Percentiles rank a stretch among this genome's conserved stretches.
phyloP scores from a whole-genome alignment of 2,113 vertebrate species.

The Haplotaxodon microlepis region DNA sequence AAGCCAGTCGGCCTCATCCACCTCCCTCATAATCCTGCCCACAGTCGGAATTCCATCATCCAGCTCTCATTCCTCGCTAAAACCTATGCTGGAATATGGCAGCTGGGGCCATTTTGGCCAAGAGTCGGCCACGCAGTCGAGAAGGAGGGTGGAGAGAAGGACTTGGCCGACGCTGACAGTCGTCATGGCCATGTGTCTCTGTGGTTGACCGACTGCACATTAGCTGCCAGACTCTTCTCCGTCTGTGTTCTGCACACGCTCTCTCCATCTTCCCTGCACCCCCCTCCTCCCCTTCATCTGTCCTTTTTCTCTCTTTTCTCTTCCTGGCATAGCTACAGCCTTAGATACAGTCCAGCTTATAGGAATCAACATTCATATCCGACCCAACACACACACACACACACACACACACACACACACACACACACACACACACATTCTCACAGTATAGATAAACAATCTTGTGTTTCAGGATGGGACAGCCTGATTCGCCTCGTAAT shows the following conservation, averaged over 20 bases:
- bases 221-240: slow-evolving; percentile 41
- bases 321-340: slow-evolving; percentile 34
- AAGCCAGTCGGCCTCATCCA: slow-evolving; percentile 41
- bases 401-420: neutral
- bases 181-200: slow-evolving; percentile 42
- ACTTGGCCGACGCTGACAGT: slow-evolving; percentile 44
- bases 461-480: slow-evolving; percentile 5
- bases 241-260: neutral
- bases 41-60: slow-evolving; percentile 59
- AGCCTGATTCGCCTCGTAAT: slow-evolving; percentile 26
- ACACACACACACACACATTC: neutral
- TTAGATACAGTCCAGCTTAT: slow-evolving; percentile 42
- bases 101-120: slow-evolving; percentile 50
- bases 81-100: slow-evolving; percentile 37
- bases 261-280: neutral
- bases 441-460: neutral
- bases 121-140: slow-evolving; percentile 9
- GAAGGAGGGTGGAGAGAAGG: slow-evolving; percentile 23
- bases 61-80: slow-evolving; percentile 44
- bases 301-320: neutral
- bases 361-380: slow-evolving; percentile 57
- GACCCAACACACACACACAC: neutral
- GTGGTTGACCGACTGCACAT: slow-evolving; percentile 28
- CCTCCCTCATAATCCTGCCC: slow-evolving; percentile 46
- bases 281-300: neutral